phyloP scores from a whole-genome alignment of 2,888 invertebrate species.

The Ochropleura plecta region DNA sequence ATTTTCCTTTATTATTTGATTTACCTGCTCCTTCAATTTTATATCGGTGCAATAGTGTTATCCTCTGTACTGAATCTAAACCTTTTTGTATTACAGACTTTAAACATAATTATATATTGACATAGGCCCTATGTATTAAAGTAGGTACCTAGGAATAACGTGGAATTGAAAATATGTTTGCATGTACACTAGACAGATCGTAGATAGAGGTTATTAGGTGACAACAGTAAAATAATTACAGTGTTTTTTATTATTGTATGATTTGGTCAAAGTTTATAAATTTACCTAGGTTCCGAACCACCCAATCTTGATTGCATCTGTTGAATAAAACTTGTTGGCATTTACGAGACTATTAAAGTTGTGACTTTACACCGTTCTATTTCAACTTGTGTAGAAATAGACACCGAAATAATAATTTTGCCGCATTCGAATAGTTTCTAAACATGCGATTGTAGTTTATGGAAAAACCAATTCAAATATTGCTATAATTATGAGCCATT shows the following conservation, averaged over 20 bases:
- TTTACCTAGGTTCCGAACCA: not conserved
- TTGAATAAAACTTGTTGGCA: slow-evolving; percentile 32
- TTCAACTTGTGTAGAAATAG: slow-evolving; percentile 67
- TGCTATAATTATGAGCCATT: slow-evolving; percentile 87
- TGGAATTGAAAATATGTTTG: not conserved
- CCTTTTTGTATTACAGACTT: slow-evolving; percentile 68
- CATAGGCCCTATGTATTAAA: not conserved
- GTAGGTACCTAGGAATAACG: not conserved
- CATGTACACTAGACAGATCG: not conserved
- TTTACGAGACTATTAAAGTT: slow-evolving; percentile 42
- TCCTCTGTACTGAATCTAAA: slow-evolving; percentile 71
- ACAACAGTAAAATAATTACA: not conserved
- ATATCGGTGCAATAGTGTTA: slow-evolving; percentile 83
- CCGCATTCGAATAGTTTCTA: slow-evolving; percentile 81
- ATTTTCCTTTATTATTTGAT: slow-evolving; percentile 89
- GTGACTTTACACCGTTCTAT: slow-evolving; percentile 48
- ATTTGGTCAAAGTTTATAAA: slow-evolving; percentile 4
- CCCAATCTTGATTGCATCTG: slow-evolving; percentile 45
- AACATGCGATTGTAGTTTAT: slow-evolving; percentile 86
- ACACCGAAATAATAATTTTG: slow-evolving; percentile 78
- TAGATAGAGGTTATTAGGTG: not conserved
- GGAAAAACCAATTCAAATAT: slow-evolving; percentile 85
- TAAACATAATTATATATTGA: slow-evolving; percentile 24
- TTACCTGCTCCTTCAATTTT: slow-evolving; percentile 86
- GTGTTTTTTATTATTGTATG: not conserved